phyloP scores from a whole-genome alignment of 2,888 invertebrate genomes.

The Cetonia aurata region DNA sequence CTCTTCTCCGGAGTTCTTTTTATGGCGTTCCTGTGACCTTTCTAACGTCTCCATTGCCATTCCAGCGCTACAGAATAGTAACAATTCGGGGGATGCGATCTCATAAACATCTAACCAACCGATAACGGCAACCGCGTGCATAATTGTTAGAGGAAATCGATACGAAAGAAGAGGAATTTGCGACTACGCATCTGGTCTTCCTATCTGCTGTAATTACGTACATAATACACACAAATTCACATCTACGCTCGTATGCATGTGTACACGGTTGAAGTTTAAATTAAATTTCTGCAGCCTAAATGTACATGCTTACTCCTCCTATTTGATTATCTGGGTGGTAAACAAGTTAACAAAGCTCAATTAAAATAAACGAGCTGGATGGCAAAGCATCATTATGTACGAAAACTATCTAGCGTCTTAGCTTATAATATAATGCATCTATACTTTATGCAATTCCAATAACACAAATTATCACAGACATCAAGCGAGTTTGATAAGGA shows the following conservation, averaged over 20 bases:
- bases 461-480: too few relatives aligned
- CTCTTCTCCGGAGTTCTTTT: conserved; percentile 18
- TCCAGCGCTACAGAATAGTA: conserved; percentile 5
- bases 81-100: conserved; percentile 27
- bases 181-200: background rate
- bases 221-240: too few relatives aligned
- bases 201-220: background rate
- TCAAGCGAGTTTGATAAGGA: too few relatives aligned
- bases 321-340: too few relatives aligned
- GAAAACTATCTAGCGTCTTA: too few relatives aligned
- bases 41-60: conserved; percentile 30
- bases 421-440: too few relatives aligned
- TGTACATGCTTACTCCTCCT: too few relatives aligned
- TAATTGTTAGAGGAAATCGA: conserved; percentile 38
- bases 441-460: too few relatives aligned
- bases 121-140: conserved; percentile 31
- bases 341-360: too few relatives aligned
- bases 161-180: conserved; percentile 5
- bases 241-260: too few relatives aligned
- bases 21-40: conserved; percentile 32
- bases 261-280: background rate
- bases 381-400: too few relatives aligned
- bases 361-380: too few relatives aligned
- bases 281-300: background rate
- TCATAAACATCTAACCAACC: conserved; percentile 20